These are phyloP conservation scores for Enteromius mattozi DNA, from an alignment of 2,797 vertebrate species.

Conservation along the genomic window DNA sequence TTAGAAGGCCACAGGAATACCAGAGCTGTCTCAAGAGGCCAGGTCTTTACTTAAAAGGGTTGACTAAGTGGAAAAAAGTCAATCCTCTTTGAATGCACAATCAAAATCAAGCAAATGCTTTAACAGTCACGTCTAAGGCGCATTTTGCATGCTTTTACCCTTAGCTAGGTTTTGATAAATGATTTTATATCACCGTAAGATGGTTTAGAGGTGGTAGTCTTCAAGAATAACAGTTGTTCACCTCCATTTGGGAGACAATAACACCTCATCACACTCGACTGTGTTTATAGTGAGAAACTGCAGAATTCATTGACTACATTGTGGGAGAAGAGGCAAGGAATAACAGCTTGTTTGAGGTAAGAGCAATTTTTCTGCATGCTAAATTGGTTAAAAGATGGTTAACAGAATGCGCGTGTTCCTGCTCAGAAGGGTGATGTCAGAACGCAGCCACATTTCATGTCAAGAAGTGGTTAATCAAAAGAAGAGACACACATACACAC, in stretches of 20 bases:
- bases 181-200: neutral
- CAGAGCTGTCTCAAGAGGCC: neutral
- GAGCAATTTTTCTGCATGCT: neutral
- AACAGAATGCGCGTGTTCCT: neutral
- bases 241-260: neutral
- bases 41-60: neutral
- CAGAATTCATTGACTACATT: neutral
- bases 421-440: conserved; percentile 7
- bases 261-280: neutral
- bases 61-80: neutral
- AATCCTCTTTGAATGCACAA: neutral
- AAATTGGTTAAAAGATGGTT: conserved; percentile 10
- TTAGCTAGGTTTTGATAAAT: conserved; percentile 2
- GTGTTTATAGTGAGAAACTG: neutral
- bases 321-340: neutral
- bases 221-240: neutral
- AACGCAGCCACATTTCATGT: neutral
- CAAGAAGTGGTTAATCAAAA: conserved; percentile 11
- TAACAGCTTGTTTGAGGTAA: neutral
- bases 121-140: neutral
- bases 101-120: conserved; percentile 23
- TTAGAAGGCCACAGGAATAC: neutral
- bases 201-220: neutral
- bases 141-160: neutral
- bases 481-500: conserved; percentile 10